Conservation (phyloP, 2,888 invertebrate genomes). For the Leuctra nigra region DNA sequence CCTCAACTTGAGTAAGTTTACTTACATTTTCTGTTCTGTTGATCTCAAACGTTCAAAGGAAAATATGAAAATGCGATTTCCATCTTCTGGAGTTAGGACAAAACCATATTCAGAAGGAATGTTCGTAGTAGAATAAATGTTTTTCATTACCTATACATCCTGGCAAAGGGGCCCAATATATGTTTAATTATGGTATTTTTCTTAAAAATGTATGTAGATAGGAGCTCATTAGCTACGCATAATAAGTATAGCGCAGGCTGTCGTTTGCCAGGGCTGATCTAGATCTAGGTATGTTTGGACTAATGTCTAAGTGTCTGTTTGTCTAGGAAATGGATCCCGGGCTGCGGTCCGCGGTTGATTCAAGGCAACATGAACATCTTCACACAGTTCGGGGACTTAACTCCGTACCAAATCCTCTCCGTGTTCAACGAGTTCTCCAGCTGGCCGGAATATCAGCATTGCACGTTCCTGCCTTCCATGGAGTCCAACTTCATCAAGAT, state of each 20-base stretch:
- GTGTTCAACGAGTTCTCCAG: slow-evolving; percentile 56
- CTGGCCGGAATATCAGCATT: slow-evolving; percentile 59
- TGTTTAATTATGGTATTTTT: not conserved
- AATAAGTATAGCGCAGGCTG: not conserved
- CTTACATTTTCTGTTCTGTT: too few relatives aligned
- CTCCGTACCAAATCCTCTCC: slow-evolving; percentile 53
- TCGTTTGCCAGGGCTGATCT: slow-evolving; percentile 20
- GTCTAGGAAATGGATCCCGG: slow-evolving; percentile 63
- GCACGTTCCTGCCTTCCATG: slow-evolving; percentile 57
- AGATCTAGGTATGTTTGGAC: too few relatives aligned
- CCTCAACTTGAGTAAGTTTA: slow-evolving; percentile 64
- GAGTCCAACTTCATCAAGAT: slow-evolving; percentile 52
- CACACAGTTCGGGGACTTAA: slow-evolving; percentile 64
- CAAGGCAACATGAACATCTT: slow-evolving; percentile 58
- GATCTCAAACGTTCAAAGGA: too few relatives aligned
- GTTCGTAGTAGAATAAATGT: too few relatives aligned
- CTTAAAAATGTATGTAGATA: not conserved
- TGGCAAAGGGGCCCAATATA: too few relatives aligned
- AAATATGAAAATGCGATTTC: too few relatives aligned
- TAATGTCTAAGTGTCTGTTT: too few relatives aligned
- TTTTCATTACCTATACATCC: too few relatives aligned
- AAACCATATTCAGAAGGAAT: too few relatives aligned
- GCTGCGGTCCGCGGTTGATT: slow-evolving; percentile 61
- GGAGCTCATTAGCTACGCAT: not conserved
- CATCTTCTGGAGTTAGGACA: too few relatives aligned